A percentile compares a stretch with the other conserved stretches of the same genome.
Evolutionary conservation across 30 jellyfish, hydroid and myxozoan species (phyloP).

Genomic region (Mastigias papua): DNA sequence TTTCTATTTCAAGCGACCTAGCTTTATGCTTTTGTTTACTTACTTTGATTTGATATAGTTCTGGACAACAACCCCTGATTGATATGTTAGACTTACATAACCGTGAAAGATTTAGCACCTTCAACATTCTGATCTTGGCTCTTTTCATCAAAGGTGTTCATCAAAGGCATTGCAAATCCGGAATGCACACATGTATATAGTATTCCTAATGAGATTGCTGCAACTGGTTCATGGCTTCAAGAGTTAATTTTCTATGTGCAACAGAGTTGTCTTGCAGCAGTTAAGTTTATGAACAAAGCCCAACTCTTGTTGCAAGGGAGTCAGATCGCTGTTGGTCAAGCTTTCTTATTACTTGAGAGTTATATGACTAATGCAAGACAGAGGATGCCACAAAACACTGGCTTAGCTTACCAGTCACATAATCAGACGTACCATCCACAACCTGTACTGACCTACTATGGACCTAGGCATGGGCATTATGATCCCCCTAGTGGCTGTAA

Average conservation of each 20-base stretch:
- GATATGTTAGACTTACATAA: too few relatives aligned
- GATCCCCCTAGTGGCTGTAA: neutral
- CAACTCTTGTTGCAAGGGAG: constrained; percentile 61
- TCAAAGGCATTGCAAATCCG: constrained; percentile 60
- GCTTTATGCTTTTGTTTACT: too few relatives aligned
- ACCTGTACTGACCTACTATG: neutral
- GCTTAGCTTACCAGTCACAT: neutral
- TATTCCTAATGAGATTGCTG: constrained; percentile 22
- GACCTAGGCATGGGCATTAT: neutral
- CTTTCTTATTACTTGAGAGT: constrained; percentile 24
- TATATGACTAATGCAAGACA: neutral
- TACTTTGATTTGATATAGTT: too few relatives aligned
- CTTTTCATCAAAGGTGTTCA: constrained; percentile 50
- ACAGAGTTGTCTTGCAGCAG: constrained; percentile 28
- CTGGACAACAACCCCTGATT: too few relatives aligned
- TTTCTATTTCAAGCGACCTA: too few relatives aligned
- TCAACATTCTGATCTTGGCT: too few relatives aligned
- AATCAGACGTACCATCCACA: constrained; percentile 2
- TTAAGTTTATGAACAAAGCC: neutral
- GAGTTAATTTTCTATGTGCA: constrained; percentile 21
- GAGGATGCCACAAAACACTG: neutral
- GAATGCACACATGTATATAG: constrained; percentile 4
- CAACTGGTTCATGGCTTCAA: constrained; percentile 25
- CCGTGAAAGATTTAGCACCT: too few relatives aligned
- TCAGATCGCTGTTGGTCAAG: constrained; percentile 25